These are phyloP conservation scores for Sandelia bainsii DNA, from an alignment of 2,797 vertebrate species.

Conservation along the genomic window DNA sequence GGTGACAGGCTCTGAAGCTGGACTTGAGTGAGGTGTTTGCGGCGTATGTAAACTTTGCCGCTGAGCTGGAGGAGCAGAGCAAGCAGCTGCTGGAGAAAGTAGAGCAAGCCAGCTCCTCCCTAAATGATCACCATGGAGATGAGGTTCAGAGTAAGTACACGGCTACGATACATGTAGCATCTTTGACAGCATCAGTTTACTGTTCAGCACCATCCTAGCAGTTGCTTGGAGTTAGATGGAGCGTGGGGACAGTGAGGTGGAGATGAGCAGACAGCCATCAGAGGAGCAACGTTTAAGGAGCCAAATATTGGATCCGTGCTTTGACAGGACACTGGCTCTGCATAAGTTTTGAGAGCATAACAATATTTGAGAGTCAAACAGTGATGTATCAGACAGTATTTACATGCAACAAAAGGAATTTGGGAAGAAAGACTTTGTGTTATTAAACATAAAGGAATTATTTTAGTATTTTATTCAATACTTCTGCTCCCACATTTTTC, in stretches of 20 bases:
- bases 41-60: slow-evolving; percentile 76
- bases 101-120: slow-evolving; percentile 52
- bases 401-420: background rate
- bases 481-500: background rate
- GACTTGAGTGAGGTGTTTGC: slow-evolving; percentile 82
- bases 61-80: slow-evolving; percentile 79
- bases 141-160: slow-evolving; percentile 82
- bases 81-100: slow-evolving; percentile 76
- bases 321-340: no score
- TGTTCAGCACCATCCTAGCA: background rate
- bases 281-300: background rate
- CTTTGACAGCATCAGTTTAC: background rate
- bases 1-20: slow-evolving; percentile 82
- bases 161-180: background rate
- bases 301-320: background rate
- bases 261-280: background rate
- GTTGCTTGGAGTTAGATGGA: background rate
- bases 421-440: background rate
- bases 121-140: slow-evolving; percentile 64
- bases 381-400: background rate
- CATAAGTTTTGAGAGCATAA: no score
- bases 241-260: background rate
- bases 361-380: background rate
- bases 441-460: no score
- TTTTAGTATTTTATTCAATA: background rate